These are phyloP conservation scores for Pterostichus niger DNA, from an alignment of 2,888 invertebrate genomes.

Conservation along the genomic window DNA sequence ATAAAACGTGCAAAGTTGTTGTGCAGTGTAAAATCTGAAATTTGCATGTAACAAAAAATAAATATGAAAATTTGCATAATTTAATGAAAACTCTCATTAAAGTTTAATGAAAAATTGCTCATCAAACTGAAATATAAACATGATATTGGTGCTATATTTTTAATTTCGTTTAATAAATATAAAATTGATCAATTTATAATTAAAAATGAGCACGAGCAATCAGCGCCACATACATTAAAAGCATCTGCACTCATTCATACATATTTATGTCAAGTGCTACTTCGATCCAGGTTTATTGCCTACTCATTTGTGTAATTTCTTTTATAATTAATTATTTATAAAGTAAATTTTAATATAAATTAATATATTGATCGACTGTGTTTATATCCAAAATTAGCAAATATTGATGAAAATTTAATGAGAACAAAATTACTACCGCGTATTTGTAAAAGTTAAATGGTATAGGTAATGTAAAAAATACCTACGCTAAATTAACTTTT, in stretches of 20 bases:
- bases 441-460: no score
- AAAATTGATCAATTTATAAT: slow-evolving; percentile 40
- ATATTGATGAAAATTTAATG: no score
- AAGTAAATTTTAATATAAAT: background rate
- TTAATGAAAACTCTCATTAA: slow-evolving; percentile 44
- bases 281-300: background rate
- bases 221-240: background rate
- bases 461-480: no score
- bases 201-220: slow-evolving; percentile 11
- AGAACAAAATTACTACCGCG: no score
- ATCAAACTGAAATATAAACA: background rate
- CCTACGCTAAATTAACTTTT: no score
- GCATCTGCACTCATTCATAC: slow-evolving; percentile 3
- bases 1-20: background rate
- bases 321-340: background rate
- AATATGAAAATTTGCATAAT: slow-evolving; percentile 46
- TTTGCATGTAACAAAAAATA: background rate
- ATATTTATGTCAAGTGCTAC: background rate
- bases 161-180: slow-evolving; percentile 34
- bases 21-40: background rate
- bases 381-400: no score
- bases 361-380: no score
- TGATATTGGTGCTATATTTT: slow-evolving; percentile 13
- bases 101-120: slow-evolving; percentile 34
- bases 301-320: background rate